Evolutionary conservation across 1,140 invertebrate genomes (phyloP), one percentile per base, ranked within the genome.

Genomic region (Mercenaria mercenaria): DNA sequence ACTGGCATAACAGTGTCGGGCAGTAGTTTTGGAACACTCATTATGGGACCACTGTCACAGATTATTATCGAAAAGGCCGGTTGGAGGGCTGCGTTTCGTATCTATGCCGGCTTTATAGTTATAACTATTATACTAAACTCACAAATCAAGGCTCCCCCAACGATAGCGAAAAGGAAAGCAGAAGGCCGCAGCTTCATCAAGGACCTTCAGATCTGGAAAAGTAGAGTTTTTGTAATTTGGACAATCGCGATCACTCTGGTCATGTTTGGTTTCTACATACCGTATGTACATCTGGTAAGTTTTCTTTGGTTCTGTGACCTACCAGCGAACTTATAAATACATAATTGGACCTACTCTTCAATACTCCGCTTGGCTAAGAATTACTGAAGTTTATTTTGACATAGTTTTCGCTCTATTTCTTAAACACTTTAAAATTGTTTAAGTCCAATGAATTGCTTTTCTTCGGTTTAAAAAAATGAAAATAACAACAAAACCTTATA

Each of bases 241-340:
- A 91, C 90, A 0, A 56, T 91, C 23, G 91, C 91, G 15, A 93
- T 93, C 15, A 85, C 93, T 0, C 88, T 91, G 8, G 93, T 92
- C 0, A 93, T 94, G 92, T 95, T 95, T 90, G 94, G 94, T 0
- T 94, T 93, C 34, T 94, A 93, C 72, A 93, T 95, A 59, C 94
- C 94, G 0, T 93, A 93, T 69, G 93, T 95, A 4, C 94, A 94
- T 92, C 81, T 95, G 84, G 94, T 95, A 91, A 92, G 91, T 91
- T 34, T 43, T 26, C 23, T 18, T n/a, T 61, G 6, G 6, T 47
- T 10, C 43, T n/a, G n/a, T n/a, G n/a, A n/a, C n/a, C n/a, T n/a
- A n/a, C n/a, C n/a, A n/a, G n/a, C n/a, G n/a, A n/a, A n/a, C n/a
- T n/a, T n/a, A n/a, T n/a, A n/a, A n/a, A n/a, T 29, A 23, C 23